Base-by-base conservation (phyloP, 2,888 invertebrate species). In the Dynastes maya region DNA sequence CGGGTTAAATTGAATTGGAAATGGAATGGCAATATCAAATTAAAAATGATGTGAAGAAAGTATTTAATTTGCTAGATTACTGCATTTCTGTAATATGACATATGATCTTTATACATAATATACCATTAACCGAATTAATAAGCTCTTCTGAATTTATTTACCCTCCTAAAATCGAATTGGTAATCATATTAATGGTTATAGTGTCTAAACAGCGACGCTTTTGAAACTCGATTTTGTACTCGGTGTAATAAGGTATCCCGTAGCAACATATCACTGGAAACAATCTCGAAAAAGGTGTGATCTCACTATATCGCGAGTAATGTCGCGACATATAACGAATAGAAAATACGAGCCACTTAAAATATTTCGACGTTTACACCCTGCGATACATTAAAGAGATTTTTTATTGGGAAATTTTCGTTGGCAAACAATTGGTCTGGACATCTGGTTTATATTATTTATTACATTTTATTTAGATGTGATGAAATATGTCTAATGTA, bases 341-440 rank as follows among this genome's bases (percentile, higher is more conserved):
- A 45, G 45, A 61, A 72, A 61, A 61, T 74, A 74, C 72, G 58
- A 3, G 37, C 11, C 61, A 27, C 72, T 74, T 40, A 74, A 74
- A 74, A 74, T 74, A 61, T 74, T 74, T 63, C 45, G 72, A 40
- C 61, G 22, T 40, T 71, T 74, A 45, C 72, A 45, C 13, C 61
- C 27, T 63, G 32, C 55, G 61, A 27, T 74, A 74, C 45, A 61
- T 74, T 74, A 74, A 74, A 74, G 61, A 61, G 63, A 63, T 74
- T 63, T 74, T 63, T 45, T 74, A 74, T 61, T 74, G 61, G 40
- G 72, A 61, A 72, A 74, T 61, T 55, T 58, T 72, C 71, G 16
- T 74, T 74, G 72, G 72, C 72, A 74, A 74, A 61, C 72, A 61
- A 74, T 74, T 61, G 72, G 61, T 74, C 72, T 74, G 72, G 72